Percentiles rank a stretch among this genome's conserved stretches.
Evolutionary conservation across 2,888 invertebrate species (phyloP).

Genomic region (Abrostola triplasia): DNA sequence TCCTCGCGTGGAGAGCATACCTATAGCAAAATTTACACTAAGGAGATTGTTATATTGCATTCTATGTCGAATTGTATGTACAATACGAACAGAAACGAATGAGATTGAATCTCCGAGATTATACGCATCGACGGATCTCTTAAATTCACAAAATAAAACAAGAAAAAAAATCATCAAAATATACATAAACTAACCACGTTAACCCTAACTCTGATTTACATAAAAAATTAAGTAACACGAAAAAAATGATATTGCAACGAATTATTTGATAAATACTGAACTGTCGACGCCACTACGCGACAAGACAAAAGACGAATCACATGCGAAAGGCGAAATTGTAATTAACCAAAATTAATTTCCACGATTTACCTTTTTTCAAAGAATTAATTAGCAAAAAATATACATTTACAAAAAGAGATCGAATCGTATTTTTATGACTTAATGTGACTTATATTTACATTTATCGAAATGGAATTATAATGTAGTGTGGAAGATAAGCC

Average conservation of each 20-base stretch:
- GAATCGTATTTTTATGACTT: slow-evolving; percentile 86
- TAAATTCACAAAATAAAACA: slow-evolving; percentile 67
- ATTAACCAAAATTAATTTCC: slow-evolving; percentile 60
- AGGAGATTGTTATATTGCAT: slow-evolving; percentile 84
- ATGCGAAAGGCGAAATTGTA: slow-evolving; percentile 65
- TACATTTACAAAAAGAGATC: slow-evolving; percentile 88
- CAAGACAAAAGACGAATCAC: slow-evolving; percentile 59
- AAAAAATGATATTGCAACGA: slow-evolving; percentile 84
- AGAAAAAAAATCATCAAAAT: slow-evolving; percentile 76
- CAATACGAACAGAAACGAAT: slow-evolving; percentile 74
- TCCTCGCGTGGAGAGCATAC: slow-evolving; percentile 79
- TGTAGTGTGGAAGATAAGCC: slow-evolving; percentile 85
- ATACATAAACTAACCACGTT: slow-evolving; percentile 82
- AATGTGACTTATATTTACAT: slow-evolving; percentile 87
- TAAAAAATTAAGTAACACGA: slow-evolving; percentile 84
- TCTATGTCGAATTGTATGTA: slow-evolving; percentile 78
- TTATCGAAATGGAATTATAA: slow-evolving; percentile 87
- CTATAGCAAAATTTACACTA: slow-evolving; percentile 86
- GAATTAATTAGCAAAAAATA: slow-evolving; percentile 84
- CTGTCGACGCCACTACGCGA: slow-evolving; percentile 63
- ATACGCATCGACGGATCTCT: slow-evolving; percentile 79
- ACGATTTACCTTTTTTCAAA: slow-evolving; percentile 62
- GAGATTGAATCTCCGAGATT: slow-evolving; percentile 88
- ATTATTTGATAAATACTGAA: slow-evolving; percentile 73
- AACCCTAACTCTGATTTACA: slow-evolving; percentile 84